phyloP scores from a whole-genome alignment of 2,797 vertebrate genomes.

The Brachymystax lenok region DNA sequence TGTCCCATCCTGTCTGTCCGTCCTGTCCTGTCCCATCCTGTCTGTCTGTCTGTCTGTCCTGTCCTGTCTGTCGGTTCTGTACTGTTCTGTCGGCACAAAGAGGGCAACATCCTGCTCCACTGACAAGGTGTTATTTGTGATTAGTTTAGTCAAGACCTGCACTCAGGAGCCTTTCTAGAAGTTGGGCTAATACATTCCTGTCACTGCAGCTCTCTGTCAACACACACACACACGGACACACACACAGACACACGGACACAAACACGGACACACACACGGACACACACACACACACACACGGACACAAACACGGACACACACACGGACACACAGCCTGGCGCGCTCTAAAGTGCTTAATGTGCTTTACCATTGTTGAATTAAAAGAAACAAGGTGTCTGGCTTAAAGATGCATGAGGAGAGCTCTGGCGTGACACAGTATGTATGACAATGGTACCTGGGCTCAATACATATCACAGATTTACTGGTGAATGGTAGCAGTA shows the following conservation, averaged over 20 bases:
- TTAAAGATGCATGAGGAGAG: constrained; percentile 51
- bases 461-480: constrained; percentile 15
- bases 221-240: neutral
- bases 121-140: too few relatives aligned
- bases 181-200: constrained; percentile 70
- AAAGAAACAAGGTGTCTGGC: constrained; percentile 65
- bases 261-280: too few relatives aligned
- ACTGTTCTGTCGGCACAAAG: constrained; percentile 44
- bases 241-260: too few relatives aligned
- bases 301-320: too few relatives aligned
- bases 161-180: constrained; percentile 68
- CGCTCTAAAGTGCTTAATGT: constrained; percentile 45
- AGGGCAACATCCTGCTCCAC: constrained; percentile 45
- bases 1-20: too few relatives aligned
- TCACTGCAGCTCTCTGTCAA: constrained; percentile 69
- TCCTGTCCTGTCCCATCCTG: too few relatives aligned
- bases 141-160: constrained; percentile 72
- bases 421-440: constrained; percentile 11
- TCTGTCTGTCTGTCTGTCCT: too few relatives aligned
- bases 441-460: too few relatives aligned
- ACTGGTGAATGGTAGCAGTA: neutral
- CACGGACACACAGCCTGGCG: too few relatives aligned
- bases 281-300: too few relatives aligned
- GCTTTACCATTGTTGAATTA: constrained; percentile 62
- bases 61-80: too few relatives aligned